phyloP scores from a whole-genome alignment of 1,140 invertebrate species.

The Pseudomyrmex gracilis region DNA sequence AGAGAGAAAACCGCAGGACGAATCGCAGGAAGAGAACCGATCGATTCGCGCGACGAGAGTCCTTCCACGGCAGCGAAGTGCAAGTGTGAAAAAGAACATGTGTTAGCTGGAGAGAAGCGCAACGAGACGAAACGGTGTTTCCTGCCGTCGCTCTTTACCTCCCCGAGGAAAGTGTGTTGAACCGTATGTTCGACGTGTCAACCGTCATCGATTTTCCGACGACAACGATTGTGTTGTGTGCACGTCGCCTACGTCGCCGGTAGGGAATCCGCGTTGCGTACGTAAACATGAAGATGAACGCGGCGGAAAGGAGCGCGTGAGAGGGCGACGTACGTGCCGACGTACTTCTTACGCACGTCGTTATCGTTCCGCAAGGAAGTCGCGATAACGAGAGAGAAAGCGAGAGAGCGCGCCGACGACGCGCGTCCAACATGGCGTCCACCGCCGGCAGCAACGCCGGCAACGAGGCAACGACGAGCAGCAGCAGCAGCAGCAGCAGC shows the following conservation, averaged over 20 bases:
- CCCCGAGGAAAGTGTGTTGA: background rate
- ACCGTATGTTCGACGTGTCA: slow-evolving; percentile 43
- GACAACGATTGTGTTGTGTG: background rate
- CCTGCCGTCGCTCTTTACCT: background rate
- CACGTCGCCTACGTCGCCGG: slow-evolving; percentile 6
- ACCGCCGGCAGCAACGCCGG: slow-evolving; percentile 71
- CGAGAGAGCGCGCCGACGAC: background rate
- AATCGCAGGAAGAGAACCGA: no score
- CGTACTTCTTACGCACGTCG: slow-evolving; percentile 12
- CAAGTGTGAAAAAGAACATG: no score
- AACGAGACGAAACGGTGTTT: no score
- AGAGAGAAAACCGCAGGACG: no score
- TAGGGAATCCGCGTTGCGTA: background rate
- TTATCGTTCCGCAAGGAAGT: slow-evolving; percentile 25
- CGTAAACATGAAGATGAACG: slow-evolving; percentile 4
- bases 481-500: slow-evolving; percentile 29
- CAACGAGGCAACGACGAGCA: slow-evolving; percentile 54
- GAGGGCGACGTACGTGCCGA: background rate
- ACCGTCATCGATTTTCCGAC: slow-evolving; percentile 48
- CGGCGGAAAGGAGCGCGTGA: background rate
- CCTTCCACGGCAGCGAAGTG: no score
- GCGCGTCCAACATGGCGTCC: slow-evolving; percentile 76
- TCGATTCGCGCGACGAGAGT: no score
- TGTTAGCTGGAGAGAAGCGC: no score
- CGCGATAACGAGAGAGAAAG: slow-evolving; percentile 37